Conservation (phyloP, 2,888 invertebrate species). For the Mimas tiliae region DNA sequence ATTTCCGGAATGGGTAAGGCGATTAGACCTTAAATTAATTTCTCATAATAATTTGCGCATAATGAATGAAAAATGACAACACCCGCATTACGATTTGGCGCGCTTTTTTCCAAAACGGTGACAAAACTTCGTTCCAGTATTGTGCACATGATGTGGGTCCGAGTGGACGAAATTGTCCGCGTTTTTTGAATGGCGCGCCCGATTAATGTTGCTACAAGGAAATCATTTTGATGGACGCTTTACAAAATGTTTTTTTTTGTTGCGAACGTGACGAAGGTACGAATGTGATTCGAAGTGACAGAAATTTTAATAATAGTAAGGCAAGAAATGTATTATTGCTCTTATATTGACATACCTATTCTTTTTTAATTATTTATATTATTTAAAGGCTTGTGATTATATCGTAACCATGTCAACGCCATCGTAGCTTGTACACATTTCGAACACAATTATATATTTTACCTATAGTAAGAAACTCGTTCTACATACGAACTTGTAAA, state of each 20-base stretch:
- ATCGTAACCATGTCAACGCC: no score
- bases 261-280: slow-evolving; percentile 48
- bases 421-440: no score
- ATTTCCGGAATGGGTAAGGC: no score
- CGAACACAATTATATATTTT: no score
- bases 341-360: no score
- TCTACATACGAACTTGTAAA: no score
- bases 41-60: slow-evolving; percentile 3
- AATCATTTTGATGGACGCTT: slow-evolving; percentile 76
- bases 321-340: slow-evolving; percentile 20
- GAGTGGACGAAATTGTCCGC: slow-evolving; percentile 60
- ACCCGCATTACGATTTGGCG: slow-evolving; percentile 23
- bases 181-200: slow-evolving; percentile 68
- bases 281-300: slow-evolving; percentile 34
- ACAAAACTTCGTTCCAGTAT: slow-evolving; percentile 63
- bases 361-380: no score
- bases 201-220: slow-evolving; percentile 72
- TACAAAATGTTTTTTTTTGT: slow-evolving; percentile 64
- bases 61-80: slow-evolving; percentile 23
- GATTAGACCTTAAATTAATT: background rate
- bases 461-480: no score
- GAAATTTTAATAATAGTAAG: slow-evolving; percentile 35
- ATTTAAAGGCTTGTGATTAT: no score
- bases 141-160: slow-evolving; percentile 78
- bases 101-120: slow-evolving; percentile 64